phyloP scores from a whole-genome alignment of 2,797 vertebrate species.

The Hylomyscus alleni region DNA sequence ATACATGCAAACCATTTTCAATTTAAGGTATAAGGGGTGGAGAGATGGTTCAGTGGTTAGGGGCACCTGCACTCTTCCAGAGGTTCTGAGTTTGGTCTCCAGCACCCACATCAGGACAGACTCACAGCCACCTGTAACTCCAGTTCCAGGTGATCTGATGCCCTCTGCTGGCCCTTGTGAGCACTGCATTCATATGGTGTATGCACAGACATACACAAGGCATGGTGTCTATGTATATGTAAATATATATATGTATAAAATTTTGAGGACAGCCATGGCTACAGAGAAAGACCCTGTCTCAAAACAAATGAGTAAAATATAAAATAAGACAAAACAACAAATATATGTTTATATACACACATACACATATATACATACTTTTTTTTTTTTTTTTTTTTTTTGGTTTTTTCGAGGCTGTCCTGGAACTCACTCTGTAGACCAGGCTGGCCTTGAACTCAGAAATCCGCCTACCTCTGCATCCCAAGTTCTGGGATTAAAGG shows the following conservation, averaged over 20 bases:
- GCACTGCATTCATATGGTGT: background rate
- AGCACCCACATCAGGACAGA: background rate
- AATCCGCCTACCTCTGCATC: too few species aligned
- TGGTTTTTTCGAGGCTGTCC: too few species aligned
- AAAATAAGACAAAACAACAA: background rate
- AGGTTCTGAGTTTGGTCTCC: background rate
- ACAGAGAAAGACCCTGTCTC: background rate
- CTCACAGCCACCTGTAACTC: background rate
- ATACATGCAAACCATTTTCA: background rate
- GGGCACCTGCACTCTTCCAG: background rate
- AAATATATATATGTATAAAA: too few species aligned
- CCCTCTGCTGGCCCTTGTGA: background rate
- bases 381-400: too few species aligned
- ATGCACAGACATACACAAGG: background rate
- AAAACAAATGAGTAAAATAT: background rate
- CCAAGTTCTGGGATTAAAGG: too few species aligned
- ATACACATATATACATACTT: background rate
- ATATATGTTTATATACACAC: background rate
- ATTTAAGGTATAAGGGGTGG: background rate
- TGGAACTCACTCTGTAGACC: too few species aligned
- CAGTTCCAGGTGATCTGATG: background rate
- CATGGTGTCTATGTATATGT: too few species aligned
- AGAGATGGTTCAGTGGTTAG: background rate
- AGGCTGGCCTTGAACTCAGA: too few species aligned
- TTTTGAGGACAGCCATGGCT: background rate